These are phyloP conservation scores for Epinephelus cyanopodus DNA, from an alignment of 2,113 vertebrate species.

Conservation along the genomic window DNA sequence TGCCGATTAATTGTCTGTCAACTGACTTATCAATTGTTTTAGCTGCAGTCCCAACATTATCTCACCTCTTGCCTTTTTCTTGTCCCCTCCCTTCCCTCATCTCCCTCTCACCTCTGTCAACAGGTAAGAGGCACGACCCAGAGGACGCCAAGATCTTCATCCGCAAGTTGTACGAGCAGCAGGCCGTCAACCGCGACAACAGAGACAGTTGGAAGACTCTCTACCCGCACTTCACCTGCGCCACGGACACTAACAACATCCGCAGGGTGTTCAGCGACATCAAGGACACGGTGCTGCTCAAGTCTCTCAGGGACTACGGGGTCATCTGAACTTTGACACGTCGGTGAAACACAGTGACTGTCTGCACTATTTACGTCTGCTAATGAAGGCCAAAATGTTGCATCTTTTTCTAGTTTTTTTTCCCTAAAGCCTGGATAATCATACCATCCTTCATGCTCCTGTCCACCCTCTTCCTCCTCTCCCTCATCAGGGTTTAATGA, in stretches of 20 bases:
- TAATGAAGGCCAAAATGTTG: not conserved
- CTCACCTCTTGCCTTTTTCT: not conserved
- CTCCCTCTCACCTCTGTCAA: not conserved
- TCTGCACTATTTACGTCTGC: not conserved
- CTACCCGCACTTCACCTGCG: slow-evolving; percentile 92
- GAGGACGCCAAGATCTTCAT: slow-evolving; percentile 87
- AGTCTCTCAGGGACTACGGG: slow-evolving; percentile 83
- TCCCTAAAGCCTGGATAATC: not conserved
- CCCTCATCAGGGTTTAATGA: slow-evolving; percentile 1
- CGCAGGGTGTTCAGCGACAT: slow-evolving; percentile 89
- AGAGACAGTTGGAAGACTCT: slow-evolving; percentile 78
- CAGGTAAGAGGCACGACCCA: slow-evolving; percentile 83
- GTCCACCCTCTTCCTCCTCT: not conserved
- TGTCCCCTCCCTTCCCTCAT: not conserved
- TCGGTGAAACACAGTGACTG: not conserved
- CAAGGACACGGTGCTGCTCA: slow-evolving; percentile 88
- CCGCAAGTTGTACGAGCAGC: slow-evolving; percentile 83
- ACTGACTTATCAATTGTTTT: no score
- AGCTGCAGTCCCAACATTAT: not conserved
- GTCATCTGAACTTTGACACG: slow-evolving; percentile 76
- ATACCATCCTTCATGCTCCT: not conserved
- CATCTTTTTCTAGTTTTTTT: not conserved
- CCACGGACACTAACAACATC: slow-evolving; percentile 93
- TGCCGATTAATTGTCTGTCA: not conserved
- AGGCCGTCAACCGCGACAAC: slow-evolving; percentile 69